Base-by-base conservation (phyloP, 2,888 invertebrate species). In the Dromius quadrimaculatus region DNA sequence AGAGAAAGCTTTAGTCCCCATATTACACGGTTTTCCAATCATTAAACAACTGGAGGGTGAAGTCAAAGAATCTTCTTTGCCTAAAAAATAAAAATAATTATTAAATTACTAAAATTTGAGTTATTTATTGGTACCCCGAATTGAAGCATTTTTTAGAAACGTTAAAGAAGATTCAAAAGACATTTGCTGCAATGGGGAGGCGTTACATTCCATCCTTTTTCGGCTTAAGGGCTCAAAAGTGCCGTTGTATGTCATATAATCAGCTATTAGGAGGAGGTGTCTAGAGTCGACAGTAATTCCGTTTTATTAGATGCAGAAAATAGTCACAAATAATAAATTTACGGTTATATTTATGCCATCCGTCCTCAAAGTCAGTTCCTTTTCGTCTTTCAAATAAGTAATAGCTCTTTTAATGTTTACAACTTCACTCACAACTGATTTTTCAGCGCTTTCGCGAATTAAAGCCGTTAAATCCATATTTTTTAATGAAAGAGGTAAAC, bases 201-300 rank as follows among this genome's bases (percentile, higher is more conserved):
- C 87, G n/a, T 92, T 93, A 57, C 90, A 88, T 76, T 92, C 92
- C 90, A 99, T 95, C 5, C 97, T 95, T 76, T 88, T 89, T 19
- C 99, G 87, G 80, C 93, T 98, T 82, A 98, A 89, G 0, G 98
- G 93, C 77, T 92, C 91, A 79, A 93, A 97, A 0, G 86, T 84
- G 0, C 99, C 99, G 77, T 93, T 93, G 76, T 90, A 95, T 0
- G 98, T 99, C 98, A 99, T 98, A 80, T 98, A 98, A 84, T 99
- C 98, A 0, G 98, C 94, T 63, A 98, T 89, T 2, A 99, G 84
- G 0, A 91, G 89, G 77, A 99, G 86, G 87, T 99, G 99, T 19
- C 98, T 87, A 0, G 93, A 91, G 83, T 98, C 95, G 1, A 99
- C 97, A 5, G 90, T 89, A 77, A 99, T 99, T 20, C 98, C 98